These are phyloP conservation scores for Siderastrea siderea DNA, from an alignment of 92 coral and sea anemone genomes.

Conservation along the genomic window DNA sequence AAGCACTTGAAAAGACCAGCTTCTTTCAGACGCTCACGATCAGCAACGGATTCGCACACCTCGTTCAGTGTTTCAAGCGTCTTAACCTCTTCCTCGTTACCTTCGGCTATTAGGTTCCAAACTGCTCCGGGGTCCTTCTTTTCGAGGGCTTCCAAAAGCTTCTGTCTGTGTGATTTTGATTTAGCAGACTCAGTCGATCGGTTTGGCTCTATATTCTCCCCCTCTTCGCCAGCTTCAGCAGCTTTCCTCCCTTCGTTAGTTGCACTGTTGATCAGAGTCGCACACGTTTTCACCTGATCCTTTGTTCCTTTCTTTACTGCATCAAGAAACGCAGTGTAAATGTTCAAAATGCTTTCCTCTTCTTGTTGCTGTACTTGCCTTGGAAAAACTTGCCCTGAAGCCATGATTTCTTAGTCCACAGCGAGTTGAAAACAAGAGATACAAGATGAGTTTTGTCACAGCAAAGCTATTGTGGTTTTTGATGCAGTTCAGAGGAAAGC, in stretches of 20 bases:
- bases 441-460: no score
- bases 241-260: neutral
- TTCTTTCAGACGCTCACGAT: neutral
- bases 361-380: neutral
- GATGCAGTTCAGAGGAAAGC: no score
- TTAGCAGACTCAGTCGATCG: neutral
- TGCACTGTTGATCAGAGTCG: neutral
- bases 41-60: conserved; percentile 5
- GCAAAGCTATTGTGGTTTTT: no score
- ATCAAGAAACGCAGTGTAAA: neutral
- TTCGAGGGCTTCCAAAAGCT: conserved; percentile 27
- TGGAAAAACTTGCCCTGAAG: neutral
- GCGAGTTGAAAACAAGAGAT: neutral
- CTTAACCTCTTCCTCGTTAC: neutral
- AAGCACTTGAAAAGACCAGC: neutral
- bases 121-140: neutral
- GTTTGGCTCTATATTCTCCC: neutral
- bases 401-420: neutral
- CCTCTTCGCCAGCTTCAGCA: neutral
- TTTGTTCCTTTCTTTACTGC: neutral
- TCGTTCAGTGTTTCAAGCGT: conserved; percentile 14
- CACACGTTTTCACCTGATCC: neutral
- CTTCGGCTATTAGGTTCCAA: conserved; percentile 23
- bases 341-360: neutral
- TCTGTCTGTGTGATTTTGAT: neutral